Conservation (phyloP, 2,113 vertebrate species). For the Ranitomeya variabilis region DNA sequence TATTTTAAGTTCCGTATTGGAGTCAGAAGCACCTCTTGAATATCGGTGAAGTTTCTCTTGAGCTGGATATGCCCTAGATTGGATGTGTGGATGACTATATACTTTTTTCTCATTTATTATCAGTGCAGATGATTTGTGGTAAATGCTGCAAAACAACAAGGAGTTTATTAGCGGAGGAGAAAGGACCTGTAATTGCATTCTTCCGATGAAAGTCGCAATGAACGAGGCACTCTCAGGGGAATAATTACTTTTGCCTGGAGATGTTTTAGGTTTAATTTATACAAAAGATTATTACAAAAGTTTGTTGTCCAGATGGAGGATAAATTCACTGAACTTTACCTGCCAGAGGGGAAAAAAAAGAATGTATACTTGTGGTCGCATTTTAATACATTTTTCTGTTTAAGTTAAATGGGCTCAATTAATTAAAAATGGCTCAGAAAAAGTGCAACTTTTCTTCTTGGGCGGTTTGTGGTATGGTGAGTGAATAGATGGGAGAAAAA, state of each 20-base stretch:
- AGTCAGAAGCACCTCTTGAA: background rate
- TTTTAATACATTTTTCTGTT: background rate
- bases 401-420: background rate
- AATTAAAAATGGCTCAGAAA: background rate
- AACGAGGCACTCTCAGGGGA: background rate
- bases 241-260: slow-evolving; percentile 37
- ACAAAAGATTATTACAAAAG: slow-evolving; percentile 25
- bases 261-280: slow-evolving; percentile 33
- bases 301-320: background rate
- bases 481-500: too few relatives aligned
- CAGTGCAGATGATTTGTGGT: slow-evolving; percentile 1
- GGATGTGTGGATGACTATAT: background rate
- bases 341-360: background rate
- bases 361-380: background rate
- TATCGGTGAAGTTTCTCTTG: background rate
- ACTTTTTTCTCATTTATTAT: slow-evolving; percentile 8
- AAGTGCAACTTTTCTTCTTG: background rate
- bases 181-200: slow-evolving; percentile 27
- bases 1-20: too few relatives aligned
- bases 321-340: background rate
- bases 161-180: slow-evolving; percentile 24
- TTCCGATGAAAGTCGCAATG: slow-evolving; percentile 6
- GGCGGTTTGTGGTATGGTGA: background rate
- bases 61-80: background rate
- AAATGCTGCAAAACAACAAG: background rate